Evolutionary conservation across 2,113 vertebrate genomes (phyloP), one percentile per base, ranked within the genome.

Genomic region (Chinchilla lanigera): DNA sequence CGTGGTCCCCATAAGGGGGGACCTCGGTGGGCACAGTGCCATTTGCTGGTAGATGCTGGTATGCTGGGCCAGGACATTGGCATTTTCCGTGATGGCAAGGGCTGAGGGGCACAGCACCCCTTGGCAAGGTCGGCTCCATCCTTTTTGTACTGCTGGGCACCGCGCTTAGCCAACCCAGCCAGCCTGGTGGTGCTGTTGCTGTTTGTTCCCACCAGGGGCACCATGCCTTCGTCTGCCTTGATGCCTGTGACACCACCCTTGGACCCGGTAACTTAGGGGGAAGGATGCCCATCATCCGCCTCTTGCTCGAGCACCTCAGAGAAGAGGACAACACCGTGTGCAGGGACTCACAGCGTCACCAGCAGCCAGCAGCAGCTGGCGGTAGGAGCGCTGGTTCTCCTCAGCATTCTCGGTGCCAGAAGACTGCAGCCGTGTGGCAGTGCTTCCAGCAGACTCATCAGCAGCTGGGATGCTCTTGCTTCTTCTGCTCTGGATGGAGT

Each of bases 261-360:
- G 44, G 98, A 98, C 47, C 99, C 99, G 97, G 99, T 99, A 97
- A 99, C 97, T 98, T 99, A 93, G 87, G 99, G 97, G 97, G 99
- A 99, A 90, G 97, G 30, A 83, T 98, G 99, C n/a, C 99, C 99
- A 6, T 98, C 96, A 3, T 99, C 99, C 0, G 99, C 94, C 97
- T 99, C 99, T 98, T 99, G 99, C 98, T 99, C 99, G 96, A 99
- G 99, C 1, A 99, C 99, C 98, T 99, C 99, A 0, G 99, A 99
- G 99, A 99, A 99, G 86, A 99, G 99, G 98, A 99, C 99, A 75
- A 99, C 99, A 0, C 99, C 99, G 0, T 99, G 99, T 99, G 98
- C 99, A 99, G 35, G 98, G 97, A 13, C 97, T 97, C 90, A 99
- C 96, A 0, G 99, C 98, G 60, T 99, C 98, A 12, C 99, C 99